Base-by-base conservation (phyloP, 1,140 invertebrate genomes). In the Harpegnathos saltator region DNA sequence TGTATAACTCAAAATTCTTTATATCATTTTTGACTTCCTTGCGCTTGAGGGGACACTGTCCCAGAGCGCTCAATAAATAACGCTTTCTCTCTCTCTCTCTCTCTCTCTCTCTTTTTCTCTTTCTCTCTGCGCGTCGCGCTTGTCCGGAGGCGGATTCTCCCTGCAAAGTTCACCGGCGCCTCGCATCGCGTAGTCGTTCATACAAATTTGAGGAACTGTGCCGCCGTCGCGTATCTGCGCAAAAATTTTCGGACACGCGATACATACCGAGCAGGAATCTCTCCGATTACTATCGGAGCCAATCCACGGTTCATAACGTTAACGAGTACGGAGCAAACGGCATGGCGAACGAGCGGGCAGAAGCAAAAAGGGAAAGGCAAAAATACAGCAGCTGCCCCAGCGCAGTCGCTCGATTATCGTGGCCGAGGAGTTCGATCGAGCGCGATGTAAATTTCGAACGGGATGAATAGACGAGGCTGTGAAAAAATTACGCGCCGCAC, bases 271-370 rank as follows among this genome's bases (percentile, higher is more conserved):
- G n/a, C n/a, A n/a, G n/a, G 26, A 80, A 80, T 44, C 58, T 24
- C 17, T 48, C 14, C 75, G 22, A 58, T 69, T 80, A 71, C 65
- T 48, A 80, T 71, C 3, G 65, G 7, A 44, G 29, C 17, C 22
- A 24, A 71, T 80, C 48, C 59, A n/a, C 59, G 52, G 48, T 26
- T 68, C 22, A 19, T 69, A 48, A 80, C 75, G 54, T 33, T 80
- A 80, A 80, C 75, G 52, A 80, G n/a, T 12, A 11, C 48, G 63
- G 38, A 69, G 19, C 33, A 80, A 80, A 69, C 24, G 58, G 38
- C 69, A 80, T 29, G 24, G 29, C 44, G 69, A 56, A 58, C 22
- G 22, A 52, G 61, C 9, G 59, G 50, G 62, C 44, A 69, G 15
- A n/a, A 44, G 5, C 29, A 71, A 80, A 71, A 19, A 56, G 9